Conservation (phyloP, 2,113 vertebrate genomes). For the Etheostoma cragini region DNA sequence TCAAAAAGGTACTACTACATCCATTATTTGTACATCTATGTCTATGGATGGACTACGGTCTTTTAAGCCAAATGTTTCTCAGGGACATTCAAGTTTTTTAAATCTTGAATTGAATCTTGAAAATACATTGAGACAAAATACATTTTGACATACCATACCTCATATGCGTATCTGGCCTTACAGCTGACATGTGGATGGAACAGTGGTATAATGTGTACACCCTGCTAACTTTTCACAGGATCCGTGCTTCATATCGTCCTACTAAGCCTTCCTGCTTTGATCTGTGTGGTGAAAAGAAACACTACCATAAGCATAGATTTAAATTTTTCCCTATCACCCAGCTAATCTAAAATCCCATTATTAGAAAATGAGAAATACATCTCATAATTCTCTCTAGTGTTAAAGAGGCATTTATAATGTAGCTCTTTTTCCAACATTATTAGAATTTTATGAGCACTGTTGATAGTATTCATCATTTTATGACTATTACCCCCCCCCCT, state of each 20-base stretch:
- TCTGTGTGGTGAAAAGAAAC: not conserved
- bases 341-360: slow-evolving; percentile 10
- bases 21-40: too few relatives aligned
- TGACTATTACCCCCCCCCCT: slow-evolving; percentile 19
- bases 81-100: too few relatives aligned
- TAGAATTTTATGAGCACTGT: slow-evolving; percentile 58
- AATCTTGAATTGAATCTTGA: too few relatives aligned
- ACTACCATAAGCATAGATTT: not conserved
- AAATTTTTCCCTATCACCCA: slow-evolving; percentile 17
- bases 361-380: slow-evolving; percentile 21
- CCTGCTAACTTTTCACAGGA: slow-evolving; percentile 4
- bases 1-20: too few relatives aligned
- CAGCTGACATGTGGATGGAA: slow-evolving; percentile 1
- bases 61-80: too few relatives aligned
- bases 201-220: not conserved
- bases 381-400: slow-evolving; percentile 13
- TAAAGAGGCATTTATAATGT: slow-evolving; percentile 42
- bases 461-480: slow-evolving; percentile 46
- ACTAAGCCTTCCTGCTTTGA: not conserved
- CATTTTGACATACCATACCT: not conserved
- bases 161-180: slow-evolving; percentile 1
- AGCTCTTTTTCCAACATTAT: slow-evolving; percentile 39
- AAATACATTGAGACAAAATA: not conserved
- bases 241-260: not conserved
- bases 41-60: too few relatives aligned